Evolutionary conservation across 2,888 invertebrate genomes (phyloP).

Genomic region (Oscheius sp.): DNA sequence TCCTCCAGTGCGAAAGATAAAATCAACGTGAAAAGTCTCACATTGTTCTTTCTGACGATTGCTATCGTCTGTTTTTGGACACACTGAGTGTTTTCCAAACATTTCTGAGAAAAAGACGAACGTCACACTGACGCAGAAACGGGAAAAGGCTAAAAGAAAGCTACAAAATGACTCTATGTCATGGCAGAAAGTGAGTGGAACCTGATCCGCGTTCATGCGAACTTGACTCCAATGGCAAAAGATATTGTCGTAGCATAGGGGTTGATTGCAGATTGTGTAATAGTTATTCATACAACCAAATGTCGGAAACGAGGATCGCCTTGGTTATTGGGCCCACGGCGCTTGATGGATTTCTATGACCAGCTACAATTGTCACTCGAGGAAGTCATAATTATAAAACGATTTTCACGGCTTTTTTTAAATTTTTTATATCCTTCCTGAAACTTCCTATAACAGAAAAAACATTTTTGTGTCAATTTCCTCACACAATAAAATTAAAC

Average conservation of each 20-base stretch:
- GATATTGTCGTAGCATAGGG: slow-evolving; percentile 11
- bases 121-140: not conserved
- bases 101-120: too few species aligned
- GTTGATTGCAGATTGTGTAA: slow-evolving; percentile 2
- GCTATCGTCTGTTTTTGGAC: not conserved
- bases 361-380: not conserved
- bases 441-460: not conserved
- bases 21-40: not conserved
- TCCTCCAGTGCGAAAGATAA: not conserved
- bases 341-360: slow-evolving; percentile 20
- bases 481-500: not conserved
- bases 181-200: slow-evolving; percentile 22
- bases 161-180: slow-evolving; percentile 19
- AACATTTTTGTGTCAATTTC: not conserved
- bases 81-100: too few species aligned
- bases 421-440: not conserved
- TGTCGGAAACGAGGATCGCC: not conserved
- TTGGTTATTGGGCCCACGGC: slow-evolving; percentile 11
- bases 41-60: not conserved
- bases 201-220: slow-evolving; percentile 15
- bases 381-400: not conserved
- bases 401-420: not conserved
- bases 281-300: slow-evolving; percentile 19
- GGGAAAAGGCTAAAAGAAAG: not conserved
- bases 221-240: slow-evolving; percentile 20